Base-by-base conservation (phyloP, 1,140 invertebrate species). In the Rhopalosiphum maidis region DNA sequence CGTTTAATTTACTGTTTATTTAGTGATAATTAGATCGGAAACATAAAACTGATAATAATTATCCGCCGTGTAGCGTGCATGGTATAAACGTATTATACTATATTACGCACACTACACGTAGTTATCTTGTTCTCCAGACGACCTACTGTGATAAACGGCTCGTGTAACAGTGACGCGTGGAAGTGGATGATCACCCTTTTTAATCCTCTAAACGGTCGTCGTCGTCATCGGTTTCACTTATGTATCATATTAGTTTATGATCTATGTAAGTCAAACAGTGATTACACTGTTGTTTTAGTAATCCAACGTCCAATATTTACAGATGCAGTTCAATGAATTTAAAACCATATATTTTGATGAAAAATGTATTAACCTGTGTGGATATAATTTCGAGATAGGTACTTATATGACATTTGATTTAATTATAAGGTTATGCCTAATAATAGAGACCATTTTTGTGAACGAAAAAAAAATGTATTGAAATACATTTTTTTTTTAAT, bases 31-130 rank as follows among this genome's bases (percentile, higher is more conserved):
- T 43, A 86, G 4, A 86, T 86, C 25, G 25, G 15, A 86, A 86
- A 86, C 41, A 43, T 41, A 43, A 86, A 86, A 86, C 83, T 86
- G 37, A 86, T 86, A 86, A 86, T 86, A 15, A 43, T 41, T 25
- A 88, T 43, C 41, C 37, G 22, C 25, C 25, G 37, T 11, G 68
- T 46, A 54, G 48, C 9, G 46, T n/a, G 1, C 41, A 8, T 60
- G 1, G 23, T 11, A 35, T 41, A 18, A 30, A 25, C 9, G 83
- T 85, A 41, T 85, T 43, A 41, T 85, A 85, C 2, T 22, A 25
- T 43, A 85, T n/a, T 68, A 6, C 18, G 30, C 30, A n/a, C 30
- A 68, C 60, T 18, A 68, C 60, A n/a, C 60, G 60, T n/a, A 68
- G 60, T 43, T 43, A 85, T 85, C 35, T 85, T 25, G 23, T 23